These are phyloP conservation scores for Nixonia krombeini DNA, from an alignment of 1,140 invertebrate species.

Conservation along the genomic window DNA sequence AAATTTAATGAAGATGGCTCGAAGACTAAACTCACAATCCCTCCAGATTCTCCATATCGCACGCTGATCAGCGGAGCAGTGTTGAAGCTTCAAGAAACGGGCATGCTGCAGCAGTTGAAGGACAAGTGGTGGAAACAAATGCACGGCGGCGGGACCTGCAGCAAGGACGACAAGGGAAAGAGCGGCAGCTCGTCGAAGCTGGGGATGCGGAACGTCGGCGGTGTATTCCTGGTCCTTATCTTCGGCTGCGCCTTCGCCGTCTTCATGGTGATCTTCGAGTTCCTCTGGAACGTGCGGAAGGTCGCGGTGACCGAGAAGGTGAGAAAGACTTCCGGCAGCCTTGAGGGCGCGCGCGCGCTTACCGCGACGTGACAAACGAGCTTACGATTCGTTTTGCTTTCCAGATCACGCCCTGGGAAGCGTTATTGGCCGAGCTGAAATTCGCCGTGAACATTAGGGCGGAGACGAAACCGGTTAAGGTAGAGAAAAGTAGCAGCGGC, in stretches of 20 bases:
- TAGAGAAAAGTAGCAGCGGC: conserved; percentile 51
- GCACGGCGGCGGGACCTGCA: conserved; percentile 57
- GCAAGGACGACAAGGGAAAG: conserved; percentile 11
- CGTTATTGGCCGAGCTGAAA: conserved; percentile 75
- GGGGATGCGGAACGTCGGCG: conserved; percentile 87
- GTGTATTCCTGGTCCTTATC: conserved; percentile 90
- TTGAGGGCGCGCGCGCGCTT: too few relatives aligned
- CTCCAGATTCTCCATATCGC: conserved; percentile 82
- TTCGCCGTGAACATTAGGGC: conserved; percentile 78
- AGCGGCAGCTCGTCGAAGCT: conserved; percentile 58
- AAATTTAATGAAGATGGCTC: too few relatives aligned
- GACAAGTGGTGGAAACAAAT: conserved; percentile 88
- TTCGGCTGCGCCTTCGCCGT: conserved; percentile 78
- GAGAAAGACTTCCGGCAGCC: too few relatives aligned
- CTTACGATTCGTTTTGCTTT: conserved; percentile 17
- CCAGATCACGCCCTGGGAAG: conserved; percentile 76
- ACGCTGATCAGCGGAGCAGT: conserved; percentile 82
- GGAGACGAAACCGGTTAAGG: conserved; percentile 75
- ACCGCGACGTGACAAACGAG: too few relatives aligned
- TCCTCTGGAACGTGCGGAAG: conserved; percentile 85
- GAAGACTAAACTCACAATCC: too few relatives aligned
- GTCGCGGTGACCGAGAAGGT: conserved; percentile 84
- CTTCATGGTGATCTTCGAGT: conserved; percentile 81
- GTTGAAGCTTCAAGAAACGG: conserved; percentile 85
- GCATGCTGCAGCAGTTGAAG: conserved; percentile 83